These are phyloP conservation scores for Myotis lucifugus DNA, from an alignment of 2,113 vertebrate species.

Conservation along the genomic window DNA sequence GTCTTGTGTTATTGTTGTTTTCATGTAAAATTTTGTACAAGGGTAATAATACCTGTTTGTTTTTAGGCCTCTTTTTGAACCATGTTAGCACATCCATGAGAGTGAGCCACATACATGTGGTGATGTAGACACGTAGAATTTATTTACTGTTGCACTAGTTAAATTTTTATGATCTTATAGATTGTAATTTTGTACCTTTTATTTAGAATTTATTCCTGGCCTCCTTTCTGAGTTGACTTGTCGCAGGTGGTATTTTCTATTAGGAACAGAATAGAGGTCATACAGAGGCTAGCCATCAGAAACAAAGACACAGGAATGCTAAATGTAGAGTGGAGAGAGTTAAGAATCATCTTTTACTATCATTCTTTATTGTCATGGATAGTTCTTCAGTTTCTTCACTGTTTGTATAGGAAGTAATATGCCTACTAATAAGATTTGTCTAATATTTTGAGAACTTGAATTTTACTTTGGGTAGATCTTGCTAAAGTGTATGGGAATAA, in stretches of 20 bases:
- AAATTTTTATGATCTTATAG: not conserved
- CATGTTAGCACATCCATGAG: not conserved
- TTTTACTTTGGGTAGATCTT: not conserved
- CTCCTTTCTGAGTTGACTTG: not conserved
- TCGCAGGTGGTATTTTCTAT: not conserved
- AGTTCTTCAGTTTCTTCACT: not conserved
- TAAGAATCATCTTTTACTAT: not conserved
- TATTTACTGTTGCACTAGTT: not conserved
- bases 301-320: not conserved
- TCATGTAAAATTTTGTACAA: not conserved
- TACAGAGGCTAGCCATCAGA: not conserved
- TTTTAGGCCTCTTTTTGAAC: not conserved
- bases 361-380: not conserved
- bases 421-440: not conserved
- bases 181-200: not conserved
- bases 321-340: not conserved
- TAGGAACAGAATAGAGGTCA: not conserved
- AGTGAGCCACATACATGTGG: not conserved
- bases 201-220: not conserved
- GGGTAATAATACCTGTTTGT: not conserved
- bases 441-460: not conserved
- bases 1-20: not conserved
- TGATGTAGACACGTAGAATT: not conserved
- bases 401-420: not conserved
- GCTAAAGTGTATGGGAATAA: not conserved